These are phyloP conservation scores for Dendropsophus ebraccatus DNA, from an alignment of 2,113 vertebrate genomes.

Conservation along the genomic window DNA sequence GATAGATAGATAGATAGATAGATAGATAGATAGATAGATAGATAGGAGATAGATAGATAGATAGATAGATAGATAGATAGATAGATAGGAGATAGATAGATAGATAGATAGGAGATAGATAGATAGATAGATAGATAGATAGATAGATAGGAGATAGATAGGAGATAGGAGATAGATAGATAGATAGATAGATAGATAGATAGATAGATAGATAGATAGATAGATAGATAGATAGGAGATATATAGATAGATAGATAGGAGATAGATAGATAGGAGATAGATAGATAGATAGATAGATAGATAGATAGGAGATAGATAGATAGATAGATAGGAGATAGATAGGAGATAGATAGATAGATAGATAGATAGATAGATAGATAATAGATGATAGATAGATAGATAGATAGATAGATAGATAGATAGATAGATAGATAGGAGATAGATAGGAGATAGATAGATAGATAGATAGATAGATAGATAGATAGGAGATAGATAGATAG, in stretches of 20 bases:
- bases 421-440: not conserved
- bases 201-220: not conserved
- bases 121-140: too few relatives aligned
- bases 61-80: slow-evolving; percentile 1
- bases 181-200: too few relatives aligned
- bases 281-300: not conserved
- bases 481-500: not conserved
- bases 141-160: not conserved
- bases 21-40: not conserved
- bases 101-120: not conserved
- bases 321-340: not conserved
- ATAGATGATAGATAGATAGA: not conserved
- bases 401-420: not conserved
- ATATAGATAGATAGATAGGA: not conserved
- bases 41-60: not conserved
- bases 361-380: too few relatives aligned
- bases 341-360: too few relatives aligned
- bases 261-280: not conserved
- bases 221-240: not conserved
- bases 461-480: not conserved
- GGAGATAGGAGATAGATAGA: too few relatives aligned
- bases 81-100: not conserved
- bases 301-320: not conserved
- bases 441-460: not conserved
- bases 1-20: too few relatives aligned